A percentile compares a stretch with the other conserved stretches of the same genome.
These are phyloP conservation scores for Eulithis testata DNA, from an alignment of 2,888 invertebrate species.

Conservation along the genomic window DNA sequence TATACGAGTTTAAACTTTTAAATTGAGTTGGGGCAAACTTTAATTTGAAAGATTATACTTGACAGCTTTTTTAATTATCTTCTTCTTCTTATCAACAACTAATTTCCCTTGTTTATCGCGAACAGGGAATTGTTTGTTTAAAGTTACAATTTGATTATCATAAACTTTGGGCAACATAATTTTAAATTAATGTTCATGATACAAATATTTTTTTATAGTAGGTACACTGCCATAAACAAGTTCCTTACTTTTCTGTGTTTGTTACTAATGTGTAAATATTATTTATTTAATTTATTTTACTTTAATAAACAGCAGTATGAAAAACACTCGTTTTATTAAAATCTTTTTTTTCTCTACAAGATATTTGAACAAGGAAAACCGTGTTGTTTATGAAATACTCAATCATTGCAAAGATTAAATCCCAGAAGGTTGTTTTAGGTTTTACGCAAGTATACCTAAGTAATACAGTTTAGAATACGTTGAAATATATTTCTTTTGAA, in stretches of 20 bases:
- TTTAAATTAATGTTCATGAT: neutral
- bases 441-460: neutral
- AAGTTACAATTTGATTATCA: neutral
- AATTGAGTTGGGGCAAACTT: conserved; percentile 23
- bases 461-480: conserved; percentile 8
- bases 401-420: neutral
- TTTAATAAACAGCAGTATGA: conserved; percentile 21
- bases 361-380: neutral
- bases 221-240: neutral
- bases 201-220: neutral
- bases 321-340: neutral
- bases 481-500: conserved; percentile 4
- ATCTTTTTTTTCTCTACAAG: neutral
- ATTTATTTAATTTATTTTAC: conserved; percentile 27
- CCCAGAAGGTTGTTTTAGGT: neutral
- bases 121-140: neutral
- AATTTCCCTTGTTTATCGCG: neutral
- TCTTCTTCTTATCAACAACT: neutral
- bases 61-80: neutral
- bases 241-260: neutral
- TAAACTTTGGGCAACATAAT: neutral
- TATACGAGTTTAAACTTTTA: conserved; percentile 18
- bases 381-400: neutral
- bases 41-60: conserved; percentile 24
- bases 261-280: neutral